Conservation (phyloP, 2,113 vertebrate species). For the Bos javanicus region DNA sequence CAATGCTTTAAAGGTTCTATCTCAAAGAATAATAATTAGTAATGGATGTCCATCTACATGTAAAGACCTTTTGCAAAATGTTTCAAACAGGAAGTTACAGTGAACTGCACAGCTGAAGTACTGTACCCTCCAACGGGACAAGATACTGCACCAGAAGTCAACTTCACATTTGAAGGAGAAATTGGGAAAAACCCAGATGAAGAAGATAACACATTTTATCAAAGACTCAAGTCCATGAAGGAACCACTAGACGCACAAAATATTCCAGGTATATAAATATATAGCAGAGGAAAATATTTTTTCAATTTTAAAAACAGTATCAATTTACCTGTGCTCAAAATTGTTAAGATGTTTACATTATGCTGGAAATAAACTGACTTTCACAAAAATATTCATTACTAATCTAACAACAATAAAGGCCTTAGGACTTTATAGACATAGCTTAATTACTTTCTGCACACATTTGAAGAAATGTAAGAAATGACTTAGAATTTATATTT, state of each 20-base stretch:
- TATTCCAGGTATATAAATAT: slow-evolving; percentile 87
- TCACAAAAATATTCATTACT: slow-evolving; percentile 15
- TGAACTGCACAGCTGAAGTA: slow-evolving; percentile 87
- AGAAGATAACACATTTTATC: slow-evolving; percentile 87
- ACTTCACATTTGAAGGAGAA: slow-evolving; percentile 80
- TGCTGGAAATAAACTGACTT: background rate
- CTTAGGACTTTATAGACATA: background rate
- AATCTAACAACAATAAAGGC: background rate
- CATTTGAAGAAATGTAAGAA: slow-evolving; percentile 13
- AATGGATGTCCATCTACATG: background rate
- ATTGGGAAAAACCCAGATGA: slow-evolving; percentile 76
- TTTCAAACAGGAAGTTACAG: slow-evolving; percentile 69
- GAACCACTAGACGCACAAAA: slow-evolving; percentile 80
- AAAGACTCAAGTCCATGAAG: slow-evolving; percentile 77
- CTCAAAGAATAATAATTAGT: background rate
- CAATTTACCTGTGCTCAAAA: background rate
- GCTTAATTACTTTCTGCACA: slow-evolving; percentile 4
- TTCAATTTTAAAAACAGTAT: background rate
- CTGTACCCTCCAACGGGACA: slow-evolving; percentile 79
- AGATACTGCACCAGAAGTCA: slow-evolving; percentile 81
- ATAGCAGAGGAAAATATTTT: background rate
- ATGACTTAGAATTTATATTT: slow-evolving; percentile 26
- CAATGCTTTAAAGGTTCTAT: background rate
- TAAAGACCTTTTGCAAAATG: slow-evolving; percentile 27
- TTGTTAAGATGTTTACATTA: background rate